phyloP scores from a whole-genome alignment of 2,797 vertebrate species.

The Hyperoplus lanceolatus region DNA sequence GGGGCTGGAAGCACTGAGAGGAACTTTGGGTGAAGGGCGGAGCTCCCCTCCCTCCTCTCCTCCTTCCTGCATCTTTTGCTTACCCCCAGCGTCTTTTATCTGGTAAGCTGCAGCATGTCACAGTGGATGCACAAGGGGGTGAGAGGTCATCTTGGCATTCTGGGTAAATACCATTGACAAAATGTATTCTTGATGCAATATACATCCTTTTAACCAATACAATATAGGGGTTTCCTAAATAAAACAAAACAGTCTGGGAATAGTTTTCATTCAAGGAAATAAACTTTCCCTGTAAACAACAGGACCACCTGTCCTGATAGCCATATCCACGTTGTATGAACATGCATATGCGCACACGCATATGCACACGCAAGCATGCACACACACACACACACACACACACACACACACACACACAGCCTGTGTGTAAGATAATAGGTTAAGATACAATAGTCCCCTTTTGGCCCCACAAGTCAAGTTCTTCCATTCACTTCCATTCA shows the following conservation, averaged over 20 bases:
- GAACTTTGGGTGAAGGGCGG: slow-evolving; percentile 59
- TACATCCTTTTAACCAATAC: not conserved
- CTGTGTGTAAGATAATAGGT: slow-evolving; percentile 70
- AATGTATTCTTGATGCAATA: slow-evolving; percentile 32
- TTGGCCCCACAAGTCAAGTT: slow-evolving; percentile 87
- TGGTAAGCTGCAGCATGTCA: slow-evolving; percentile 77
- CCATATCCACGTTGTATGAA: slow-evolving; percentile 9
- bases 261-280: not conserved
- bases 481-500: slow-evolving; percentile 81
- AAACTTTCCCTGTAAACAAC: not conserved
- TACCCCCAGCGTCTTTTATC: slow-evolving; percentile 69
- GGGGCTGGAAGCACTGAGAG: slow-evolving; percentile 42
- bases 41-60: slow-evolving; percentile 50
- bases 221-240: not conserved
- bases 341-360: not conserved
- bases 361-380: slow-evolving; percentile 5
- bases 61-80: slow-evolving; percentile 54
- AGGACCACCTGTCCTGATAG: slow-evolving; percentile 32
- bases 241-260: not conserved
- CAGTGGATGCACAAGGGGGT: slow-evolving; percentile 80
- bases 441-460: slow-evolving; percentile 83
- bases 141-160: slow-evolving; percentile 76
- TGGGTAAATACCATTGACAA: slow-evolving; percentile 65
- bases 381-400: slow-evolving; percentile 31
- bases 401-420: slow-evolving; percentile 49